Evolutionary conservation across 2,888 invertebrate genomes (phyloP), one percentile per base, ranked within the genome.

Genomic region (Isoperla grammatica): DNA sequence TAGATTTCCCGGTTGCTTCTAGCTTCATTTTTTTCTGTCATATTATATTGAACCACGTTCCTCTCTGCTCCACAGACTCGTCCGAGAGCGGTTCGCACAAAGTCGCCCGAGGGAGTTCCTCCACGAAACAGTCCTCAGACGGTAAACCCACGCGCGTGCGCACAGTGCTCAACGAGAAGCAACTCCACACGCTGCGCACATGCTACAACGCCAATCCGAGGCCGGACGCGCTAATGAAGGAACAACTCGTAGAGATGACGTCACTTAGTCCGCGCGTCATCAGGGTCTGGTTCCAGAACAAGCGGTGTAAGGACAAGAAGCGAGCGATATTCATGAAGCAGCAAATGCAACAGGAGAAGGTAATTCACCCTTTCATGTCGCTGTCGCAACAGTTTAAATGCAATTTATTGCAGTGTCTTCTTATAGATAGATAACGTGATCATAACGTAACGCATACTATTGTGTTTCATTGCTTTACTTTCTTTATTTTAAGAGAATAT

Each of bases 261-360:
- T 88, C 94, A 0, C 84, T 99, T 56, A 95, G 94, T 70, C 97
- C 98, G 17, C 81, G 99, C 13, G 99, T 99, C 68, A 99, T 99
- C 74, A 83, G 99, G 71, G 99, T 99, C 61, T 99, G 99, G 99
- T 99, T 98, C 81, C 97, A 97, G 77, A 97, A 97, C 77, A 97
- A 96, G 75, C 81, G 96, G 65, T 96, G 95, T 80, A 96, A 96
- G 77, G 95, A 96, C 78, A 96, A 96, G 80, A 96, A 96, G 81
- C 90, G 94, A 75, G 95, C 95, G 57, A 89, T 97, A 55, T 88
- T 95, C 70, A 88, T 97, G 83, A 96, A 97, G 75, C 90, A 97
- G 78, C 94, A 96, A 76, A 95, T 96, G 86, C 93, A 95, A 71
- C 95, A 96, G 74, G 96, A 97, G 76, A 95, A 95, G 91, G 95